phyloP scores from a whole-genome alignment of 2,113 vertebrate species.

The Phylloscopus trochiloides region DNA sequence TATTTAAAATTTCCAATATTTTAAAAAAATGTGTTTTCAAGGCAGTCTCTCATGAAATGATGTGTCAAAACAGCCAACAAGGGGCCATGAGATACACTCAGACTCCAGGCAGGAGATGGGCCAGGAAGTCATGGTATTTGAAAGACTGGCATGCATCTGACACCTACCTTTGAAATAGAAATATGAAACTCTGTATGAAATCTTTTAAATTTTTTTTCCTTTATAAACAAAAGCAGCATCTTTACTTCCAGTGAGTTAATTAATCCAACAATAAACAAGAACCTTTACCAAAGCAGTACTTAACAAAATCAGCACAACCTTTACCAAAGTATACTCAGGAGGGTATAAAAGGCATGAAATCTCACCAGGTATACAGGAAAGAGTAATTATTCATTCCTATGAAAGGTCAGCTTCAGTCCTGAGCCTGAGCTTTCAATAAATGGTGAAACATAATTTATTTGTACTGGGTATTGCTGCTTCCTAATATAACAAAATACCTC shows the following conservation, averaged over 20 bases:
- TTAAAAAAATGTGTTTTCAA: neutral
- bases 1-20: neutral
- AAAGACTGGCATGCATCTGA: neutral
- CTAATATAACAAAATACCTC: slow-evolving; percentile 40
- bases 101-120: neutral
- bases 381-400: neutral
- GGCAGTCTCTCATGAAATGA: neutral
- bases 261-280: neutral
- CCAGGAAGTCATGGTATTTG: neutral
- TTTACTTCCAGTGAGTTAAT: neutral
- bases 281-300: neutral
- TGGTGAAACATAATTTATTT: slow-evolving; percentile 32
- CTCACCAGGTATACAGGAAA: neutral
- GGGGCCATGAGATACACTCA: neutral
- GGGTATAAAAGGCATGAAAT: neutral
- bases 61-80: neutral
- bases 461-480: slow-evolving; percentile 25
- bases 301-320: neutral
- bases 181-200: neutral
- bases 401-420: neutral
- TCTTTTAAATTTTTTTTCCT: neutral
- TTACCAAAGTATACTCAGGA: neutral
- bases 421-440: slow-evolving; percentile 12
- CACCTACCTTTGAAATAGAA: neutral
- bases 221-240: neutral